phyloP scores from a whole-genome alignment of 2,888 invertebrate species.

The Perithous albicinctus region DNA sequence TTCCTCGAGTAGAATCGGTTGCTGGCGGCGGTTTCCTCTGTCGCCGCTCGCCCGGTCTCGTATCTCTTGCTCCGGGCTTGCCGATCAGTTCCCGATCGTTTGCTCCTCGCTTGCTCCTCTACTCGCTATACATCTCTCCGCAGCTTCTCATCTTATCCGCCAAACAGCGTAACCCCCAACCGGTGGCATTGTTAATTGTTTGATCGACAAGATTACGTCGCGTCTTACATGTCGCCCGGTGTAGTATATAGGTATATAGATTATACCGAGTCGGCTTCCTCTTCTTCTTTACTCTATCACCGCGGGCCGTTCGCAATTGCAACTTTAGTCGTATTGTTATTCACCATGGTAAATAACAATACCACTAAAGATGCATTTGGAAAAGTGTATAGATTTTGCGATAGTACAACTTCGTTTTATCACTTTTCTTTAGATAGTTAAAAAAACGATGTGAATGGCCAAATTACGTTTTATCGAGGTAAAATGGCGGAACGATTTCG shows the following conservation, averaged over 20 bases:
- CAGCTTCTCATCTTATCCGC: constrained; percentile 68
- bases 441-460: too few relatives aligned
- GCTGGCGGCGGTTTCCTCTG: constrained; percentile 73
- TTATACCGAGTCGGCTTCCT: constrained; percentile 42
- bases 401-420: too few relatives aligned
- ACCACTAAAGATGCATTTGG: too few relatives aligned
- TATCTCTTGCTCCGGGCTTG: constrained; percentile 69
- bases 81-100: constrained; percentile 63
- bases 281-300: constrained; percentile 33
- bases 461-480: too few relatives aligned
- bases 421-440: too few relatives aligned
- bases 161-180: constrained; percentile 61
- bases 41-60: constrained; percentile 67
- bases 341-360: too few relatives aligned
- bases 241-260: constrained; percentile 68
- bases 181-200: constrained; percentile 84
- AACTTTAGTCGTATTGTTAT: constrained; percentile 19
- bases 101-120: constrained; percentile 37
- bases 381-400: too few relatives aligned
- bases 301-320: constrained; percentile 40
- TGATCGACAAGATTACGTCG: constrained; percentile 84
- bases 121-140: constrained; percentile 63
- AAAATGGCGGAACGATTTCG: too few relatives aligned
- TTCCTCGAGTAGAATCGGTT: constrained; percentile 53
- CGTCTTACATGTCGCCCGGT: constrained; percentile 83